Conservation (phyloP, 2,113 vertebrate species). For the Caloenas nicobarica region DNA sequence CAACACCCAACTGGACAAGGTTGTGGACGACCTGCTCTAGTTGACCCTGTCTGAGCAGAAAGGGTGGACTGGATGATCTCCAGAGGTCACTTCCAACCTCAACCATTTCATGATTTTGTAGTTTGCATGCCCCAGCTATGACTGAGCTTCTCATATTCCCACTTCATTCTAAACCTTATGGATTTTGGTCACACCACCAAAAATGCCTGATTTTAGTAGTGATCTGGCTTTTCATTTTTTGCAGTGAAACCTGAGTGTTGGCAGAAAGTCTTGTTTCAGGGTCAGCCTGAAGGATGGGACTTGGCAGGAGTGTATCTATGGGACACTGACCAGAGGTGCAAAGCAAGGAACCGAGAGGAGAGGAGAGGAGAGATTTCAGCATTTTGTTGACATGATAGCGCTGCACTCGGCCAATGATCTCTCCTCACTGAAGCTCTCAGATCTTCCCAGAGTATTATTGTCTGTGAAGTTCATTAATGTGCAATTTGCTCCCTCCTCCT, state of each 20-base stretch:
- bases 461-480: conserved; percentile 27
- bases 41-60: too few relatives aligned
- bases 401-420: neutral
- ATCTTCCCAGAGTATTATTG: neutral
- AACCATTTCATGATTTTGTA: neutral
- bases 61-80: neutral
- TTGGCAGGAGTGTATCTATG: neutral
- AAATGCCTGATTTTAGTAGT: neutral
- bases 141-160: neutral
- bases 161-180: neutral
- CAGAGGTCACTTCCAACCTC: neutral
- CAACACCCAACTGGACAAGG: too few relatives aligned
- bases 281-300: neutral
- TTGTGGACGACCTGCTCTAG: too few relatives aligned
- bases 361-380: neutral
- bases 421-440: neutral
- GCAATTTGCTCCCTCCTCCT: conserved; percentile 20
- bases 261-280: neutral
- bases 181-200: neutral
- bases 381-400: neutral
- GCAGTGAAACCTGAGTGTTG: neutral
- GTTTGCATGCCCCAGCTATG: neutral
- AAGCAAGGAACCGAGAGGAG: neutral
- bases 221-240: neutral
- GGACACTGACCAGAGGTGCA: neutral